These are phyloP conservation scores for Erithacus rubecula DNA, from an alignment of 2,797 vertebrate genomes.

Conservation along the genomic window DNA sequence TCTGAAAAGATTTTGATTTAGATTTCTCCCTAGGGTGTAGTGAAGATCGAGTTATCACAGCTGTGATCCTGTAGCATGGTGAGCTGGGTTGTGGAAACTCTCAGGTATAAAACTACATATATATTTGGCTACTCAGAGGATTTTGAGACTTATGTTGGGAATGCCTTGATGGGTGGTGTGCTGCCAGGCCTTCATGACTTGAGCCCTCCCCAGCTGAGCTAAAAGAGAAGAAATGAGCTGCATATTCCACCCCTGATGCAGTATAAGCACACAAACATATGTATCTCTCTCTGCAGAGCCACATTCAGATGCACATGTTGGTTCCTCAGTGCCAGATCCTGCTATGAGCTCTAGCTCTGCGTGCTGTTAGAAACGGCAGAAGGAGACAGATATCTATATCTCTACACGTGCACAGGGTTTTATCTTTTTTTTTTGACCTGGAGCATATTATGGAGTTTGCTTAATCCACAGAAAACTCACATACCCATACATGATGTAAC, in stretches of 20 bases:
- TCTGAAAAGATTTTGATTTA: neutral
- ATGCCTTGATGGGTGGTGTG: neutral
- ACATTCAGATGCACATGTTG: neutral
- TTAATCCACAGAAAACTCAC: neutral
- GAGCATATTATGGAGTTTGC: neutral
- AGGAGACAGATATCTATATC: constrained; percentile 7
- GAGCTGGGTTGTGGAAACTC: neutral
- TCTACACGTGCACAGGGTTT: neutral
- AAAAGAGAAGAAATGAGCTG: neutral
- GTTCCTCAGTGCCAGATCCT: constrained; percentile 40
- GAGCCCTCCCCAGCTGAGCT: neutral
- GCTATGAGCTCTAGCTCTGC: neutral
- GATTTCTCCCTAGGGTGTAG: neutral
- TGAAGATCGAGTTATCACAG: neutral
- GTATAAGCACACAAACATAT: neutral
- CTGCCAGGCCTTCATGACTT: neutral
- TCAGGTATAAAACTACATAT: neutral
- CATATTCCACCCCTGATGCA: neutral
- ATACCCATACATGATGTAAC: neutral
- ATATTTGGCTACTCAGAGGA: neutral
- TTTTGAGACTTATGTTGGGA: neutral
- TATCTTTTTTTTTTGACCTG: neutral
- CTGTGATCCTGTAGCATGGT: neutral
- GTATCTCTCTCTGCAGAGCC: constrained; percentile 13
- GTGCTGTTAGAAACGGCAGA: constrained; percentile 22